These are phyloP conservation scores for Amiota minor DNA, from an alignment of 2,888 invertebrate species.

Conservation along the genomic window DNA sequence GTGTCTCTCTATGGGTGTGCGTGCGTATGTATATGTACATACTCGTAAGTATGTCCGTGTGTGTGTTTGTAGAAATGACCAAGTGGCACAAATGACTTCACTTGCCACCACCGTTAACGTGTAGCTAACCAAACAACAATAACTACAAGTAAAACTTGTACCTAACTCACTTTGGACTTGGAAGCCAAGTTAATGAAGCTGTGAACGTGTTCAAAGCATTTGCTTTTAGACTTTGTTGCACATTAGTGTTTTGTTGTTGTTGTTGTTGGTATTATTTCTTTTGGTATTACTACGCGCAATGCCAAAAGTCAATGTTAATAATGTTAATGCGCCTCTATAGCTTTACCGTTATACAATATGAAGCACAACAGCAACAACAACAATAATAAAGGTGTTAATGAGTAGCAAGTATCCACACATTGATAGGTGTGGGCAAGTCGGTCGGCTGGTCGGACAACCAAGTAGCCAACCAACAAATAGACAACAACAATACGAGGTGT, in stretches of 20 bases:
- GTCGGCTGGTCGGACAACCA: too few relatives aligned
- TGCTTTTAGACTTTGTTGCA: not conserved
- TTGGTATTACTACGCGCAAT: not conserved
- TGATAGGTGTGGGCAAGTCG: too few relatives aligned
- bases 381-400: too few relatives aligned
- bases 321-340: not conserved
- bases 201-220: constrained; percentile 5
- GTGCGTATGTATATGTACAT: too few relatives aligned
- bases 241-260: not conserved
- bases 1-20: too few relatives aligned
- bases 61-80: not conserved
- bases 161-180: not conserved
- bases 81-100: constrained; percentile 22
- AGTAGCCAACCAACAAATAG: too few relatives aligned
- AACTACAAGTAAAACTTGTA: not conserved
- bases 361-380: not conserved
- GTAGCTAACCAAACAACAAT: not conserved
- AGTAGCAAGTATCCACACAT: too few relatives aligned
- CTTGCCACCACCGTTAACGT: not conserved
- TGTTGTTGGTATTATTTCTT: not conserved
- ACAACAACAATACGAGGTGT: too few relatives aligned
- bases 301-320: constrained; percentile 18
- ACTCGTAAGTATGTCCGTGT: too few relatives aligned
- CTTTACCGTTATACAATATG: constrained; percentile 14
- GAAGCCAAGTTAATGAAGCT: constrained; percentile 6